A percentile compares a stretch with the other conserved stretches of the same genome.
These are phyloP conservation scores for Drymonia ruficornis DNA, from an alignment of 2,888 invertebrate genomes.

Conservation along the genomic window DNA sequence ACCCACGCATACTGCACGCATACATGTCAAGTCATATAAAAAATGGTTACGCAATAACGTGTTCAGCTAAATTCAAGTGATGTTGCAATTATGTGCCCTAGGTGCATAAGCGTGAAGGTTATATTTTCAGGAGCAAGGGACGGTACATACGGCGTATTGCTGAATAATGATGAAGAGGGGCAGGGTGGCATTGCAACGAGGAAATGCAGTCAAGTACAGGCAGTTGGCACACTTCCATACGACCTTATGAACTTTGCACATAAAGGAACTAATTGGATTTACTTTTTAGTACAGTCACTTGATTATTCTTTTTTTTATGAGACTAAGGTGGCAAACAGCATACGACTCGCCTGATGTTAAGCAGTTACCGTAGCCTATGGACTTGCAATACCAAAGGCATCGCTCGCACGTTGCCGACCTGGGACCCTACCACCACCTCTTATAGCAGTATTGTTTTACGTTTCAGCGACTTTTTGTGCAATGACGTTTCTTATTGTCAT, in stretches of 20 bases:
- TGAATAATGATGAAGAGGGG: conserved; percentile 1
- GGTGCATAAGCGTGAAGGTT: neutral
- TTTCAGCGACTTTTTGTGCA: too few relatives aligned
- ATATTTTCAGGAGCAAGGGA: neutral
- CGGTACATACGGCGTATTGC: neutral
- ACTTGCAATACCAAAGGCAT: too few relatives aligned
- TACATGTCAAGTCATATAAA: neutral
- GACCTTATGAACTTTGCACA: conserved; percentile 19
- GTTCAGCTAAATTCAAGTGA: neutral
- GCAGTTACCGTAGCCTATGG: too few relatives aligned
- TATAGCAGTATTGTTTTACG: too few relatives aligned
- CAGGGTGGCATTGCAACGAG: conserved; percentile 13
- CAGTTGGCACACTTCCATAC: conserved; percentile 30
- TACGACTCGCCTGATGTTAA: too few relatives aligned
- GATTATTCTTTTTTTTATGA: too few relatives aligned
- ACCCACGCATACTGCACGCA: too few relatives aligned
- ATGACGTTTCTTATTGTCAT: too few relatives aligned
- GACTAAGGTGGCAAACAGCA: too few relatives aligned
- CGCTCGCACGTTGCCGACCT: too few relatives aligned
- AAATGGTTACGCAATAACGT: neutral
- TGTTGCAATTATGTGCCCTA: neutral
- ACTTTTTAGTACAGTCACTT: too few relatives aligned
- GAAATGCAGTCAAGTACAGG: conserved; percentile 18
- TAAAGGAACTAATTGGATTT: neutral
- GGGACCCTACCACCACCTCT: too few relatives aligned